Evolutionary conservation across 2,888 invertebrate genomes (phyloP), one percentile per base, ranked within the genome.

Genomic region (Camptogramma bilineatum): DNA sequence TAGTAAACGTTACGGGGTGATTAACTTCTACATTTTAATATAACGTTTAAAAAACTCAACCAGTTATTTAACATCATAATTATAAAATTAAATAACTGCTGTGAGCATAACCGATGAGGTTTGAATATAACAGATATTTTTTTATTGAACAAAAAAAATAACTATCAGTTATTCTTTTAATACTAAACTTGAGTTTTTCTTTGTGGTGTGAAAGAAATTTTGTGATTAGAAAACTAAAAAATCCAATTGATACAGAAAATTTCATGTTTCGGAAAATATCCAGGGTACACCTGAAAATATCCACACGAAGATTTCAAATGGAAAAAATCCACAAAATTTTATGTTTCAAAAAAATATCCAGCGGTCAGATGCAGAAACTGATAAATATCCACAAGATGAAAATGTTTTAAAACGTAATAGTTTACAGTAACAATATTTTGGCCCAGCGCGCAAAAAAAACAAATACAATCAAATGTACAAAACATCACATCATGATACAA

Each of bases 401-500:
- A 13, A 39, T 28, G 34, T 44, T 46, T 28, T 4, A 28, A 46
- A 54, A 54, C 46, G 17, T 17, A 54, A 21, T 44, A 18, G 10
- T 28, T 10, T 50, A 53, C 54, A 62, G 4, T 28, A 28, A 28
- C 48, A 55, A 50, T 52, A 47, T 52, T 44, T 47, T 57, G 50
- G 44, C 48, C 50, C 54, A 55, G 42, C 13, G 46, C 17, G 48
- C 44, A 39, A 18, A 39, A n/a, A 42, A 50, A 58, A 48, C 34
- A 46, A 55, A 57, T 50, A 58, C 53, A 63, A 58, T 46, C 28
- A 55, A 65, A 65, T 65, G 56, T 65, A 65, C 61, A 57, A 56
- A 64, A 60, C 59, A 55, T 60, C 52, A 65, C 65, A 50, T n/a
- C 65, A 52, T 9, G 59, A 52, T 28, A 16, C 39, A 53, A 39